A percentile compares a stretch with the other conserved stretches of the same genome.
Evolutionary conservation across 2,113 vertebrate species (phyloP).

Genomic region (Salvelinus sp.): DNA sequence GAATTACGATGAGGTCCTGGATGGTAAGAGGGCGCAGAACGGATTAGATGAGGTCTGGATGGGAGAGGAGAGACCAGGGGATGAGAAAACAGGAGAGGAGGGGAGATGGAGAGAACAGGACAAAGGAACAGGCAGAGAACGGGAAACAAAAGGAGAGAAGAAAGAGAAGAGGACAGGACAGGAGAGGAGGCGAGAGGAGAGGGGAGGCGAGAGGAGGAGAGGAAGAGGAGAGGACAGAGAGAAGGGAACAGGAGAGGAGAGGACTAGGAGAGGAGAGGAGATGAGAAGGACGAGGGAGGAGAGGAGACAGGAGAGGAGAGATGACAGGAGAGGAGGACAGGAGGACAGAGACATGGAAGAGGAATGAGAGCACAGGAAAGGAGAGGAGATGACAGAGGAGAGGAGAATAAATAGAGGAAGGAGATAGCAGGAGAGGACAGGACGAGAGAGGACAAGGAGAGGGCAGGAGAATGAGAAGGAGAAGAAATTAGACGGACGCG

Average conservation of each 20-base stretch:
- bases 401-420: background rate
- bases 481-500: no score
- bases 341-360: no score
- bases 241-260: no score
- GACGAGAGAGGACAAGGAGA: background rate
- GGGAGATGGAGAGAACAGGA: background rate
- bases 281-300: no score
- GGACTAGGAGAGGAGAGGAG: background rate
- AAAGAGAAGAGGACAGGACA: slow-evolving; percentile 23
- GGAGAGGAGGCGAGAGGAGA: slow-evolving; percentile 51
- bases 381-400: background rate
- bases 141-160: no score
- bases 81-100: background rate
- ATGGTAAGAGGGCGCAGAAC: no score
- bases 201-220: no score
- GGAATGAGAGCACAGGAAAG: background rate
- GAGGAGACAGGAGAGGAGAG: no score
- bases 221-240: no score
- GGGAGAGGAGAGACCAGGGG: slow-evolving; percentile 2
- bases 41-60: slow-evolving; percentile 32
- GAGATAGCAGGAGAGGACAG: background rate
- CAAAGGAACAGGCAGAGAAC: no score
- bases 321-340: background rate
- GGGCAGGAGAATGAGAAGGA: no score
- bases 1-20: no score